These are phyloP conservation scores for Herpailurus yagouaroundi DNA, from an alignment of 2,113 vertebrate species.

Conservation along the genomic window DNA sequence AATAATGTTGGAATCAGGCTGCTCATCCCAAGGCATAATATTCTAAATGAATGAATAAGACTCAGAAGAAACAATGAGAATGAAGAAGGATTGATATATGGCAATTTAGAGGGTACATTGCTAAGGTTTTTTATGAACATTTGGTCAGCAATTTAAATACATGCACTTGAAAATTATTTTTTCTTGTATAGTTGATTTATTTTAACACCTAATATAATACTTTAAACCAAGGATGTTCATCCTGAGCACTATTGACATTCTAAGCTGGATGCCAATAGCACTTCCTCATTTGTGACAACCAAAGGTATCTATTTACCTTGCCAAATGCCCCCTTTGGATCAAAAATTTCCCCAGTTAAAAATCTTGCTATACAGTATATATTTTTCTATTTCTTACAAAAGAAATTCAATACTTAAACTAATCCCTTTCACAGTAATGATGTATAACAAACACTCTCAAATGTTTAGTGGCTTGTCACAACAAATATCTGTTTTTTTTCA, in stretches of 20 bases:
- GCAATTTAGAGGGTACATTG: not conserved
- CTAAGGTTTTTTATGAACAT: not conserved
- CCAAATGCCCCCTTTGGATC: not conserved
- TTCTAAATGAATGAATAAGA: not conserved
- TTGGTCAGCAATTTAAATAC: not conserved
- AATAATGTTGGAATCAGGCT: not conserved
- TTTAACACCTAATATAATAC: not conserved
- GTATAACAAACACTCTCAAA: not conserved
- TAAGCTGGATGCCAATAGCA: not conserved
- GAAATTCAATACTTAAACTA: not conserved
- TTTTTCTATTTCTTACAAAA: not conserved
- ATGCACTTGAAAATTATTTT: not conserved
- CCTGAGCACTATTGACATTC: not conserved
- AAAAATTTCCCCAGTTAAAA: not conserved
- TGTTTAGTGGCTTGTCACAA: not conserved
- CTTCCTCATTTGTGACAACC: not conserved
- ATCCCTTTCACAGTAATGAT: not conserved
- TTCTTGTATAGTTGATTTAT: not conserved
- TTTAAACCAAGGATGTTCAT: not conserved
- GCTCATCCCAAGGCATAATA: not conserved
- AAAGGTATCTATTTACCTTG: not conserved
- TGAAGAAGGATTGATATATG: not conserved
- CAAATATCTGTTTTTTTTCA: not conserved
- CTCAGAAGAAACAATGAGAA: not conserved
- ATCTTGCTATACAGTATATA: not conserved